Base-by-base conservation (phyloP, 2,797 vertebrate species). In the Lates japonicus region DNA sequence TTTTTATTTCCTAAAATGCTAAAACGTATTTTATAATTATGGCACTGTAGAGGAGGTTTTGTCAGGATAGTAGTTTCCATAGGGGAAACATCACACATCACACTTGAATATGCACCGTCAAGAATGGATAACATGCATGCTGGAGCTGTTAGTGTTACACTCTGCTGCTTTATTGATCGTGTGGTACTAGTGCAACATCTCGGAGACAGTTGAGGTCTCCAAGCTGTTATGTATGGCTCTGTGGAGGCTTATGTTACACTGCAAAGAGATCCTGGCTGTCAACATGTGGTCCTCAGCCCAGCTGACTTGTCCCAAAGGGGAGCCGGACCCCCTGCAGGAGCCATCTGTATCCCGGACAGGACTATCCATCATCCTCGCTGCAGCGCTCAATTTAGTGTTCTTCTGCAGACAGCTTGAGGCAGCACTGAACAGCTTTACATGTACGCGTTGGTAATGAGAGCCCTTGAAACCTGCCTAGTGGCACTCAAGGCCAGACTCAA, bases 321-420 rank as follows among this genome's bases (percentile, higher is more conserved):
- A 78, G 76, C 63, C 49, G 59, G 80, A 83, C 87, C 90, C 91
- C 92, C 90, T 90, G 78, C 81, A 89, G 88, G 91, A 93, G 88
- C 92, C 94, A 93, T 93, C 93, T 94, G 91, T 91, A 90, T 91
- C 90, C 79, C n/a, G 67, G 90, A 92, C 91, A 88, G 90, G 90
- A 76, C 90, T 86, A 92, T 95, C 89, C 91, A 93, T 95, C 94
- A 94, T 92, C 83, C 79, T 82, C 58, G 76, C 90, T 54, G 79
- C 78, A 78, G 90, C 25, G 76, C 81, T 90, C 90, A 89, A 91
- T 93, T 90, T 91, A 78, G 79, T 81, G 64, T 78, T 91, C 87
- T 84, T 76, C 82, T 84, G 71, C 84, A 88, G 90, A 92, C 93
- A 75, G 78, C 90, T 92, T 80, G 70, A 82, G 90, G 88, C 88